A percentile compares a stretch with the other conserved stretches of the same genome.
These are phyloP conservation scores for Meandrina meandrites DNA, from an alignment of 92 coral and sea anemone species.

Conservation along the genomic window DNA sequence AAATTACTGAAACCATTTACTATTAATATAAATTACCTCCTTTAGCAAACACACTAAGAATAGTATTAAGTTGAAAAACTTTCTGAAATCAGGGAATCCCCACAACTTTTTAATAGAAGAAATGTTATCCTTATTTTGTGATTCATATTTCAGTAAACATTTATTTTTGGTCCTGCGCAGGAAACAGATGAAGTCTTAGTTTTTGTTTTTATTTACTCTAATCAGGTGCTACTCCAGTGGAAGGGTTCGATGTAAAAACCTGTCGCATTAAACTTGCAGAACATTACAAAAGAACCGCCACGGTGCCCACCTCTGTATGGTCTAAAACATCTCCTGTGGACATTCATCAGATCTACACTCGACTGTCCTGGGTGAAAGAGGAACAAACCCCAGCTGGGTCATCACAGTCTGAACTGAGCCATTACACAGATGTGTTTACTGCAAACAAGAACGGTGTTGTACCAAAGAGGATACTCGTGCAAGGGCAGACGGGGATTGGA, in stretches of 20 bases:
- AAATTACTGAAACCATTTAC: too few relatives aligned
- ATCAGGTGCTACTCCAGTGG: not conserved
- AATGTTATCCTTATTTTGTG: too few relatives aligned
- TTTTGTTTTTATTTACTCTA: not conserved
- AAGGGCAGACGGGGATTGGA: constrained; percentile 37
- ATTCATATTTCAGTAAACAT: too few relatives aligned
- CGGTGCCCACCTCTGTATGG: constrained; percentile 30
- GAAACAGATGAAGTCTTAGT: too few relatives aligned
- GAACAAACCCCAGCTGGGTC: constrained; percentile 13
- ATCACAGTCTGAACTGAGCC: not conserved
- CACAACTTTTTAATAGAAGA: too few relatives aligned
- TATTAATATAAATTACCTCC: too few relatives aligned
- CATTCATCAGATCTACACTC: constrained; percentile 1
- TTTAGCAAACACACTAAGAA: too few relatives aligned
- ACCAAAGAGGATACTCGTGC: constrained; percentile 5
- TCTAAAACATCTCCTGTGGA: not conserved
- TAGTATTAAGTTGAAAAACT: too few relatives aligned
- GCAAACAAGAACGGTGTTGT: too few relatives aligned
- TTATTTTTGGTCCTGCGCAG: too few relatives aligned
- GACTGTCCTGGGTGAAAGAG: constrained; percentile 7
- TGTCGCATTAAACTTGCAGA: constrained; percentile 23
- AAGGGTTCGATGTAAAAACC: constrained; percentile 7
- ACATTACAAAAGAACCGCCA: constrained; percentile 24
- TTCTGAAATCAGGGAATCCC: too few relatives aligned
- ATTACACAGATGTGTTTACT: constrained; percentile 31